Conservation (phyloP, 2,797 vertebrate genomes). For the Protonibea diacanthus region DNA sequence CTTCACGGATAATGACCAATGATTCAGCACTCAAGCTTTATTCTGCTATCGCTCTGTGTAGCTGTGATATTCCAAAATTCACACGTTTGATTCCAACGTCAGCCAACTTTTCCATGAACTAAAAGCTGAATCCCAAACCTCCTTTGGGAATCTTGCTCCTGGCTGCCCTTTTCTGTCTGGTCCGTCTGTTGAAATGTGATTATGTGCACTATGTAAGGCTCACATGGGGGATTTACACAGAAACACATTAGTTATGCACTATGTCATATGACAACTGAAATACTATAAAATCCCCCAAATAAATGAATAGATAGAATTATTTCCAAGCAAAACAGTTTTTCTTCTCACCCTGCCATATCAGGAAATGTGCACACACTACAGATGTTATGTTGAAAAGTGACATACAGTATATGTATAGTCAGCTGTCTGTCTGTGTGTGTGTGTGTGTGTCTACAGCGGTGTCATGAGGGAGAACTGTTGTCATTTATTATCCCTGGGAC, state of each 20-base stretch:
- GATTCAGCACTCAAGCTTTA: slow-evolving; percentile 42
- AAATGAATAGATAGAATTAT: slow-evolving; percentile 48
- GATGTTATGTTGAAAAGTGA: slow-evolving; percentile 26
- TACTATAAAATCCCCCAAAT: slow-evolving; percentile 47
- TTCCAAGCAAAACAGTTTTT: slow-evolving; percentile 45
- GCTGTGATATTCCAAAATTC: slow-evolving; percentile 6
- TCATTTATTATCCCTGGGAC: slow-evolving; percentile 31
- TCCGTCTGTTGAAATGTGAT: slow-evolving; percentile 63
- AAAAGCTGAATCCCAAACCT: slow-evolving; percentile 37
- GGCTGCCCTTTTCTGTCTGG: slow-evolving; percentile 41
- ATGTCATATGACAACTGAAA: slow-evolving; percentile 54
- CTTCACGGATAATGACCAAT: slow-evolving; percentile 24
- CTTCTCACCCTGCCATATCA: slow-evolving; percentile 7
- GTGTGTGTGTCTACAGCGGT: slow-evolving; percentile 7
- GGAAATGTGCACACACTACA: slow-evolving; percentile 17
- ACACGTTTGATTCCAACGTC: slow-evolving; percentile 27
- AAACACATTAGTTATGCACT: slow-evolving; percentile 61
- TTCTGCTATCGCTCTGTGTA: slow-evolving; percentile 8
- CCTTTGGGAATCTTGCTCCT: slow-evolving; percentile 53
- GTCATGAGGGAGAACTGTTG: slow-evolving; percentile 28
- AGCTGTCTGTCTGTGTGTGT: slow-evolving; percentile 4
- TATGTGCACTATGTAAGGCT: slow-evolving; percentile 52
- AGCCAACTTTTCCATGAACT: slow-evolving; percentile 30
- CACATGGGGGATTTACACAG: slow-evolving; percentile 55
- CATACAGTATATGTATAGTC: neutral